Percentiles rank a stretch among this genome's conserved stretches.
Evolutionary conservation across 2,797 vertebrate genomes (phyloP).

Genomic region (Spheniscus humboldti): DNA sequence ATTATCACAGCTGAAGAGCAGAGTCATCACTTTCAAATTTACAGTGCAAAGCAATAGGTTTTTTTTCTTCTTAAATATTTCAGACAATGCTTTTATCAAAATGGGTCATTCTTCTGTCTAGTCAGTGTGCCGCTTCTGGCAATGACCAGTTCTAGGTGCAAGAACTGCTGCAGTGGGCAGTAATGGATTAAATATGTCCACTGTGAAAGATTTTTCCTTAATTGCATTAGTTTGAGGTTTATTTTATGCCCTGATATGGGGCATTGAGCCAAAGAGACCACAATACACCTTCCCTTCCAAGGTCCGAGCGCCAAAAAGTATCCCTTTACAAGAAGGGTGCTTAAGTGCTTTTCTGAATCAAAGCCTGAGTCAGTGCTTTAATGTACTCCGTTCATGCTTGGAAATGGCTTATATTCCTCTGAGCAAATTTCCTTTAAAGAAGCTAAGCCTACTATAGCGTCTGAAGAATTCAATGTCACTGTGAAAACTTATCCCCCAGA

Average conservation of each 20-base stretch:
- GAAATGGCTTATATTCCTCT: constrained; percentile 57
- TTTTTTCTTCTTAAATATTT: neutral
- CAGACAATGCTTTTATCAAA: constrained; percentile 9
- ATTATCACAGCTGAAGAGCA: neutral
- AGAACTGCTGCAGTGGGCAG: constrained; percentile 27
- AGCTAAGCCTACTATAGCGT: constrained; percentile 35
- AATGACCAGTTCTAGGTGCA: neutral
- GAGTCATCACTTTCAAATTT: neutral
- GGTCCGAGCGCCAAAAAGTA: neutral
- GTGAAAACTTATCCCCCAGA: constrained; percentile 57
- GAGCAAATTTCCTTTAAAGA: constrained; percentile 48
- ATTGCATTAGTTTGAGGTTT: constrained; percentile 38
- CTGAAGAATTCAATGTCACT: constrained; percentile 66
- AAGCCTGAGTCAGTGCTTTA: constrained; percentile 63
- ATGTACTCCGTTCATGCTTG: constrained; percentile 47
- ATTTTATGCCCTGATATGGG: constrained; percentile 23
- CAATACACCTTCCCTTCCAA: constrained; percentile 44
- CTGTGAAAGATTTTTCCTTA: constrained; percentile 27
- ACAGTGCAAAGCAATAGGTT: neutral
- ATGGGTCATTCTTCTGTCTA: neutral
- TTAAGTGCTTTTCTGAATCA: constrained; percentile 69
- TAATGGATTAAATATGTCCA: constrained; percentile 46
- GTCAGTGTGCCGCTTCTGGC: neutral
- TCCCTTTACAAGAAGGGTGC: constrained; percentile 61
- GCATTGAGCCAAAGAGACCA: constrained; percentile 9